These are phyloP conservation scores for Leptocoma aspasia DNA, from an alignment of 2,113 vertebrate genomes.

Conservation along the genomic window DNA sequence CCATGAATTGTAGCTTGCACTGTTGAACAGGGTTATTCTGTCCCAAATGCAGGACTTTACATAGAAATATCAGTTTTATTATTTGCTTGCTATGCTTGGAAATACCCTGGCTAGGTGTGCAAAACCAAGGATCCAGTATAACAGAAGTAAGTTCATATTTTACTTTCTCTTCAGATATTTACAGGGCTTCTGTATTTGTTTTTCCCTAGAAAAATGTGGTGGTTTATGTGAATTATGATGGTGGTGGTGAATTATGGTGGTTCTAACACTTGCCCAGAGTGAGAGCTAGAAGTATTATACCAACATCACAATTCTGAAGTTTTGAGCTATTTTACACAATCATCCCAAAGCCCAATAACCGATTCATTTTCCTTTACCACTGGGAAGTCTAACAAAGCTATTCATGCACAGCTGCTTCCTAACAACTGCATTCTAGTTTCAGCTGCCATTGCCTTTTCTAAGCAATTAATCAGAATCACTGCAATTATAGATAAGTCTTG, in stretches of 20 bases:
- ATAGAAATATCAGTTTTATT: not conserved
- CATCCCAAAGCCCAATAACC: not conserved
- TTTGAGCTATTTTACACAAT: not conserved
- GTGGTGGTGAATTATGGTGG: not conserved
- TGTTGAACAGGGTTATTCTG: not conserved
- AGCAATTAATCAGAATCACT: not conserved
- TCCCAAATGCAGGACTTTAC: not conserved
- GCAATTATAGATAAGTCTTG: not conserved
- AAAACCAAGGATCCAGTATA: not conserved
- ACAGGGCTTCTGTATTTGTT: not conserved
- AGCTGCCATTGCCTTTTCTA: not conserved
- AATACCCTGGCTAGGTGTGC: not conserved
- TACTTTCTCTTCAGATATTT: not conserved
- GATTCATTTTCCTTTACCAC: not conserved
- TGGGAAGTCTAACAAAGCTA: not conserved
- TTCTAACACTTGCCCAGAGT: not conserved
- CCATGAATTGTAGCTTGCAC: not conserved
- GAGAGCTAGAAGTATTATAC: not conserved
- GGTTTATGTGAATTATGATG: not conserved
- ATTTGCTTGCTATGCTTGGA: not conserved
- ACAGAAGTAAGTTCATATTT: not conserved
- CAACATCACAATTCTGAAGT: not conserved
- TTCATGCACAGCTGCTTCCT: not conserved
- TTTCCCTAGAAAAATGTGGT: not conserved
- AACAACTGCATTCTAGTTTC: not conserved